Base-by-base conservation (phyloP, 2,888 invertebrate species). In the Eustalomyia histrio region DNA sequence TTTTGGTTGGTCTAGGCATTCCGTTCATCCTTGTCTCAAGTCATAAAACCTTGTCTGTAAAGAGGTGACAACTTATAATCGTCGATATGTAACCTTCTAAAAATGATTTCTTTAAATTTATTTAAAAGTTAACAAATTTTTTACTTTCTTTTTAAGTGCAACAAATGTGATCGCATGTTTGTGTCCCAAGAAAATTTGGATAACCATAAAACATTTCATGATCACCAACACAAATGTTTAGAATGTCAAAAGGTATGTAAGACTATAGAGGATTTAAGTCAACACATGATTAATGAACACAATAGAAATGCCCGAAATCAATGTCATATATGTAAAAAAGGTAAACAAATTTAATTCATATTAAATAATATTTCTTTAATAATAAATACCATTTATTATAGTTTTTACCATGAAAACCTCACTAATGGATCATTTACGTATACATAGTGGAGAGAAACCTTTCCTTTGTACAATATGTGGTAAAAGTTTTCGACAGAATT, bases 371-470 rank as follows among this genome's bases (percentile, higher is more conserved):
- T 17, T 24, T 24, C 4, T 17, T 50, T 61, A 16, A 14, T 21
- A 29, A 6, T 29, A 24, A 55, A 4, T 21, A 8, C 14, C 12
- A 10, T 68, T 21, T n/a, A 7, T 10, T 79, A 7, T 81, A 91
- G 91, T 89, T 0, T 91, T 91, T 71, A 90, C 91, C 0, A 93
- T 93, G 92, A 82, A 92, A 14, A 93, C 93, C 0, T 92, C 93
- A 0, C 85, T 93, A 52, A 92, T 91, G 35, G 93, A 93, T 82
- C 93, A 93, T 84, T 88, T 93, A 84, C 87, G 93, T 3, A 86
- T 89, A 0, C 93, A 93, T 79, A 93, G 92, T 0, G 93, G 93
- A 0, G 93, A 93, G 84, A 92, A 92, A 39, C 93, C 93, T 0
- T 93, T 91, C 78, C 86, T 93, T 0, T 89, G 89, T 73, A 92